Evolutionary conservation across 2,113 vertebrate genomes (phyloP).

Genomic region (Macrotus californicus): DNA sequence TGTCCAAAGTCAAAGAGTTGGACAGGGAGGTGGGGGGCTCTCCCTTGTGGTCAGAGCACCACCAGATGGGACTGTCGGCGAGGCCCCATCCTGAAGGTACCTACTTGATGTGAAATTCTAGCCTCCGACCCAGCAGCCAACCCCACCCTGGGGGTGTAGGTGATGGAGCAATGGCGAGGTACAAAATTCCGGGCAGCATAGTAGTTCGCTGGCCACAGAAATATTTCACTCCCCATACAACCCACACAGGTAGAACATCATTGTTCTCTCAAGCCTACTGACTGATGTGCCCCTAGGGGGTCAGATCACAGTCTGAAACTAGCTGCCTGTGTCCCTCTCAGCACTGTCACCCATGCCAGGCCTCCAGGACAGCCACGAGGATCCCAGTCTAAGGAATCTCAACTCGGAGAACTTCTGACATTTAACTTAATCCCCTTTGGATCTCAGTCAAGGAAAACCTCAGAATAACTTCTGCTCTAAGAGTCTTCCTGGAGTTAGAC

Average conservation of each 20-base stretch:
- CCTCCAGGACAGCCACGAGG: rapidly evolving
- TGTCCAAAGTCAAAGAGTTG: background rate
- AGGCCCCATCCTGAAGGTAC: background rate
- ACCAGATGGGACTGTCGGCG: background rate
- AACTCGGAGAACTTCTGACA: background rate
- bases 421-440: constrained; percentile 42
- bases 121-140: background rate
- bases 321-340: background rate
- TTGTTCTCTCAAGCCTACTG: background rate
- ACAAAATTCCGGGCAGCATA: background rate
- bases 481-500: background rate
- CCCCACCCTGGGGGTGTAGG: background rate
- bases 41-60: background rate
- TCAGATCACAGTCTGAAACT: background rate
- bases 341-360: background rate
- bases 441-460: constrained; percentile 9
- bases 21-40: background rate
- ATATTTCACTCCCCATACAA: background rate
- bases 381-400: background rate
- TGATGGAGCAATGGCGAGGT: background rate
- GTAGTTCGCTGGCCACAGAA: background rate
- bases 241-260: background rate
- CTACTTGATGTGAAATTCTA: background rate
- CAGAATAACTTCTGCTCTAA: background rate
- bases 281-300: rapidly evolving